These are phyloP conservation scores for Gallinago jamesoni DNA, from an alignment of 2,113 vertebrate genomes.

Conservation along the genomic window DNA sequence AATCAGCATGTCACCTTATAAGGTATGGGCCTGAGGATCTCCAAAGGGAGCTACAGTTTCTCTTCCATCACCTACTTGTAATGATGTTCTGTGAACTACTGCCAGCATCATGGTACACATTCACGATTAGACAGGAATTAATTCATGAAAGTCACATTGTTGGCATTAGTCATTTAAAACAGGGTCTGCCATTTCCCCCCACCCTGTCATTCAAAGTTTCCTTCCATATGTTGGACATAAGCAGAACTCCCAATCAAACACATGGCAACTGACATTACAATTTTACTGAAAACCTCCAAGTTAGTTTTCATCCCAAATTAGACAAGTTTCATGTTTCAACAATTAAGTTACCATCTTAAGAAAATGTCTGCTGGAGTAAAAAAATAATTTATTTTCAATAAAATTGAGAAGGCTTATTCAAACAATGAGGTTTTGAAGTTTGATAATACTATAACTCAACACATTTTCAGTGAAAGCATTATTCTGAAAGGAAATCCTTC, in stretches of 20 bases:
- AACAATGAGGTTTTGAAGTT: background rate
- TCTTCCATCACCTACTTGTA: background rate
- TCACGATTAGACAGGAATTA: background rate
- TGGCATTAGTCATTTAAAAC: background rate
- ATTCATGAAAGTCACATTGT: background rate
- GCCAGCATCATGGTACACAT: background rate
- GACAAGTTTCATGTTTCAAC: background rate
- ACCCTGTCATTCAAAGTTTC: background rate
- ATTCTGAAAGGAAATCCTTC: constrained; percentile 8
- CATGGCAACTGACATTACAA: background rate
- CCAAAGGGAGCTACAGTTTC: background rate
- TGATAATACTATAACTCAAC: background rate
- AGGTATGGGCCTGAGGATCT: background rate
- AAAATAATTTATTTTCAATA: background rate
- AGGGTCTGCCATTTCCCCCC: background rate
- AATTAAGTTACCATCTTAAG: background rate
- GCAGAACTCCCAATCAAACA: background rate
- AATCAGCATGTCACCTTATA: background rate
- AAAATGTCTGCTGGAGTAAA: background rate
- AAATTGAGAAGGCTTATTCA: background rate
- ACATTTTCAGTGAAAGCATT: background rate
- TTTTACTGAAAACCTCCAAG: background rate
- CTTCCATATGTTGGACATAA: background rate
- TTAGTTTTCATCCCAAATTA: background rate
- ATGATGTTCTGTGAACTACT: background rate